These are phyloP conservation scores for Trissolcus japonicus DNA, from an alignment of 2,888 invertebrate genomes.

Conservation along the genomic window DNA sequence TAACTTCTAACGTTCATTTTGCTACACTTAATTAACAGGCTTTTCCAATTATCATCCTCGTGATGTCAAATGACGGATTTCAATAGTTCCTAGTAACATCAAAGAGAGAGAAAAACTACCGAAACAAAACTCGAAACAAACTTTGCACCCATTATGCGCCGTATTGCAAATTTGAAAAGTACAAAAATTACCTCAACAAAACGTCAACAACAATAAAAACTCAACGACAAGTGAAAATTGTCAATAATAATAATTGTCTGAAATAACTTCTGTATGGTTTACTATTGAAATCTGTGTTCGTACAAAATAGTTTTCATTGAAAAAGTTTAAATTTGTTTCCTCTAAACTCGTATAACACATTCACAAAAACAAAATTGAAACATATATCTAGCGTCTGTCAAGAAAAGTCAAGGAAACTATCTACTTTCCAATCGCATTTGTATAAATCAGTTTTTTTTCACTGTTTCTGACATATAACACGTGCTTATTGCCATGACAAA, in stretches of 20 bases:
- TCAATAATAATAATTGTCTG: too few relatives aligned
- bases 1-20: conserved; percentile 21
- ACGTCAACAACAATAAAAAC: too few relatives aligned
- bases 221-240: too few relatives aligned
- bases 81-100: too few relatives aligned
- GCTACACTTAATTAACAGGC: conserved; percentile 6
- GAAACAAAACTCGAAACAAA: too few relatives aligned
- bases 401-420: conserved; percentile 4
- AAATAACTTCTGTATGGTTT: too few relatives aligned
- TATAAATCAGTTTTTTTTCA: background rate
- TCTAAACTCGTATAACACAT: conserved; percentile 4
- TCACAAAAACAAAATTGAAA: conserved; percentile 11
- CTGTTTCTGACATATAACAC: background rate
- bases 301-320: conserved; percentile 6
- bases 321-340: conserved; percentile 10
- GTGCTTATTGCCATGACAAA: background rate
- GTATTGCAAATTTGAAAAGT: too few relatives aligned
- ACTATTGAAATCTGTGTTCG: background rate
- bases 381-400: background rate
- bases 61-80: too few relatives aligned
- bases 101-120: too few relatives aligned
- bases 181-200: too few relatives aligned
- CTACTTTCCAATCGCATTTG: background rate
- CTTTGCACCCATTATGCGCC: too few relatives aligned
- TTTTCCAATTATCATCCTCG: too few relatives aligned